Evolutionary conservation across 2,888 invertebrate genomes (phyloP).

Genomic region (Cephus pulcher): DNA sequence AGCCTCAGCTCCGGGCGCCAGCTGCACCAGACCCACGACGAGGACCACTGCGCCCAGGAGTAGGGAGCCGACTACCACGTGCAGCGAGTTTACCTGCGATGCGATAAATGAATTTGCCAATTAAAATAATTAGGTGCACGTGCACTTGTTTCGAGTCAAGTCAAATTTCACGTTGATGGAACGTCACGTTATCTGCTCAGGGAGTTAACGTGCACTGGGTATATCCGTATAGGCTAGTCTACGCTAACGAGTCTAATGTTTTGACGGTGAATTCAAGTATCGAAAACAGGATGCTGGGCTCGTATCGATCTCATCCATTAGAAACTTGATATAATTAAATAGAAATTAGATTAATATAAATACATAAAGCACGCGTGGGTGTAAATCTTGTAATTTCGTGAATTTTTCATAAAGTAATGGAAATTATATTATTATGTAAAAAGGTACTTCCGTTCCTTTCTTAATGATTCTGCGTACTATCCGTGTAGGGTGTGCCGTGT

Average conservation of each 20-base stretch:
- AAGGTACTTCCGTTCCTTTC: neutral
- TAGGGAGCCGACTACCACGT: conserved; percentile 80
- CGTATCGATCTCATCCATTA: neutral
- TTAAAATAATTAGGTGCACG: neutral
- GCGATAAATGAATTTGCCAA: neutral
- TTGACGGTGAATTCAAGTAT: neutral
- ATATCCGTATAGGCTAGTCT: neutral
- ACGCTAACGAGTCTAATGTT: neutral
- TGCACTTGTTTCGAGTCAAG: neutral
- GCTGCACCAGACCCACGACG: conserved; percentile 81
- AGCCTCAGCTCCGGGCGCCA: conserved; percentile 82
- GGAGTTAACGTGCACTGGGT: neutral
- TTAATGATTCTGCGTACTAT: neutral
- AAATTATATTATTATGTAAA: neutral
- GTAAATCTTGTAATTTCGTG: neutral
- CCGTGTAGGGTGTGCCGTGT: neutral
- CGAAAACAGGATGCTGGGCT: neutral
- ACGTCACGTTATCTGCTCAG: neutral
- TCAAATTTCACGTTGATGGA: no score
- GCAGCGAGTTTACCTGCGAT: conserved; percentile 76
- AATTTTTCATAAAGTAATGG: neutral
- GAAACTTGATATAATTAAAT: neutral
- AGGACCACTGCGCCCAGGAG: conserved; percentile 80
- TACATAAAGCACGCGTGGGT: no score
- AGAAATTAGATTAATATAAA: neutral